Evolutionary conservation across 2,113 vertebrate species (phyloP).

Genomic region (Herpetotheres cachinnans): DNA sequence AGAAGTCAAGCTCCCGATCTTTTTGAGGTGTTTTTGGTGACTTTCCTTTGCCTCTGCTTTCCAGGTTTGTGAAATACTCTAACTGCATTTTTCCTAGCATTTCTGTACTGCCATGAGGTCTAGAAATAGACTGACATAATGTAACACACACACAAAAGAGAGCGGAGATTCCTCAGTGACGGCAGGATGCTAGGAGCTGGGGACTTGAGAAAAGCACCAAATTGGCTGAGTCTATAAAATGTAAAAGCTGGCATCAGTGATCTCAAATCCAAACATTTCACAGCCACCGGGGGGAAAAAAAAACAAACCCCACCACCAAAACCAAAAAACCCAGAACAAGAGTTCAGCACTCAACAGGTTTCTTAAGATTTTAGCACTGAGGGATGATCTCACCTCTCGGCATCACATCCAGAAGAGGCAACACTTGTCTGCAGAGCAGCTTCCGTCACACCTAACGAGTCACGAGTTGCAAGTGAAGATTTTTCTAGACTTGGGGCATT

Average conservation of each 20-base stretch:
- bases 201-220: neutral
- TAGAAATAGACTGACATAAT: neutral
- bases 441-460: neutral
- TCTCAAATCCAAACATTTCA: neutral
- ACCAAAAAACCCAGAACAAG: neutral
- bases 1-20: neutral
- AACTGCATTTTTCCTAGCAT: neutral
- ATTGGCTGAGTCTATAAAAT: neutral
- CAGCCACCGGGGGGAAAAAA: rapidly evolving
- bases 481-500: neutral
- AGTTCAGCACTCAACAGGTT: neutral
- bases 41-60: neutral
- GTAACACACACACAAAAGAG: neutral
- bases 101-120: neutral
- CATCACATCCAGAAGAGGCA: neutral
- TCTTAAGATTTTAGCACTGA: neutral
- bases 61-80: neutral
- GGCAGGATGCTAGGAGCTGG: neutral
- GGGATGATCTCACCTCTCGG: neutral
- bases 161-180: neutral
- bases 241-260: neutral
- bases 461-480: neutral
- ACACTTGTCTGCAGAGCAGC: neutral
- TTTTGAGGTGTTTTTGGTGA: neutral
- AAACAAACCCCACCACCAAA: neutral